These are phyloP conservation scores for Clarias batrachus DNA, from an alignment of 2,113 vertebrate genomes.

Conservation along the genomic window DNA sequence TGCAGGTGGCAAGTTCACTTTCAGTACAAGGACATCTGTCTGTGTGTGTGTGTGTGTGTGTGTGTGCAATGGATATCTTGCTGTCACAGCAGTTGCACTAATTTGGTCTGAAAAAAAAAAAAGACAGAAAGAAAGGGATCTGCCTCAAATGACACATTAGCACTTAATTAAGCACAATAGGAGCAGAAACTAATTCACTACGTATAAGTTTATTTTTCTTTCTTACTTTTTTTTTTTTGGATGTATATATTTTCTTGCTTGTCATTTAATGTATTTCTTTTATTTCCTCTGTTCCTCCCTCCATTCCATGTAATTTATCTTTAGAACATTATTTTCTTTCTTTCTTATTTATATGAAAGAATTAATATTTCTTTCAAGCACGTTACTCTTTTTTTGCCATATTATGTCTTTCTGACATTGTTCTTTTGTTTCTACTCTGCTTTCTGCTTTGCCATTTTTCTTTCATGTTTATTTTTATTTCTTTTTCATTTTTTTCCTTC, in stretches of 20 bases:
- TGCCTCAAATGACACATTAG: not conserved
- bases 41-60: not conserved
- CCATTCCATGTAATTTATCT: no score
- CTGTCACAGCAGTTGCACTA: not conserved
- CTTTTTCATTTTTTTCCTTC: not conserved
- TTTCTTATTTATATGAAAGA: no score
- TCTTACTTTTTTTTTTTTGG: no score
- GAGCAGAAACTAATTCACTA: not conserved
- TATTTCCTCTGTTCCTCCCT: not conserved
- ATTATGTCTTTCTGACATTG: not conserved
- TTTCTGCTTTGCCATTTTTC: no score
- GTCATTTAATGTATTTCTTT: not conserved
- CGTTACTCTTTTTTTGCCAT: not conserved
- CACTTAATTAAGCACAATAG: not conserved
- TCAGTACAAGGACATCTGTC: not conserved
- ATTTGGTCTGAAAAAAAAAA: not conserved
- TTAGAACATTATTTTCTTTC: not conserved
- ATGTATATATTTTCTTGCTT: no score
- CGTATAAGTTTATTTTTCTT: not conserved
- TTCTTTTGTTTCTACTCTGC: rapidly evolving
- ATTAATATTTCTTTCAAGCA: not conserved
- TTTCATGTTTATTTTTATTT: not conserved
- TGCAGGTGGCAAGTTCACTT: not conserved
- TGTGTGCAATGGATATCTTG: not conserved
- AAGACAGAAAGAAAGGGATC: not conserved